Base-by-base conservation (phyloP, 2,797 vertebrate species). In the Dendrocincla fuliginosa region DNA sequence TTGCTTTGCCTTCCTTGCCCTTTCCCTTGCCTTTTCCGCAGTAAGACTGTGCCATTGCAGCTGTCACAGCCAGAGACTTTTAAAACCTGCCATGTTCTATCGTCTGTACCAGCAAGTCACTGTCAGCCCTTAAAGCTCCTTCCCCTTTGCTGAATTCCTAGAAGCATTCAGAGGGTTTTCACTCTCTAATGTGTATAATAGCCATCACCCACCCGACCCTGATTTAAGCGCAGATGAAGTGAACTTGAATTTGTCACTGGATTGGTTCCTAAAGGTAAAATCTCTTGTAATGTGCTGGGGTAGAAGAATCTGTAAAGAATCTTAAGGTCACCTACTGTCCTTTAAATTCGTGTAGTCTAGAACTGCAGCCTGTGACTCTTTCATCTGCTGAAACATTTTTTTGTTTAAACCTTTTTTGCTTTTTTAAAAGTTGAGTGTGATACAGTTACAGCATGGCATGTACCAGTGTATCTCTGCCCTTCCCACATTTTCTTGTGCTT, bases 231-330 rank as follows among this genome's bases (percentile, higher is more conserved):
- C 55, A 44, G 22, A 53, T 6, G 4, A 68, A 84, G 78, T 61
- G 85, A 97, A 64, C 78, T 84, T 57, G 49, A 76, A 87, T 84
- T 57, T 91, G 47, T 83, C 70, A 55, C 3, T 84, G 47, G 91
- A 76, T 65, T 77, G 68, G 20, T 89, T 92, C 80, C 87, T 68
- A 56, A 86, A 89, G 55, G 46, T 65, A 94, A 93, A 83, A 47
- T 65, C 30, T 57, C 59, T 55, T 68, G 5, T 46, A 59, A 68
- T 39, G 55, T 65, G 67, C 24, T 49, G 44, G 41, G 41, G 49
- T 15, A 76, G 70, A 79, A 84, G 69, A 33, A 60, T 22, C 24
- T 75, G 27, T 37, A 53, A 84, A 79, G 81, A 81, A 64, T 87
- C 50, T 63, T 73, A 69, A 90, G 70, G 89, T 90, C 46, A 55